phyloP scores from a whole-genome alignment of 2,797 vertebrate species.

The Pseudocheirus occidentalis region DNA sequence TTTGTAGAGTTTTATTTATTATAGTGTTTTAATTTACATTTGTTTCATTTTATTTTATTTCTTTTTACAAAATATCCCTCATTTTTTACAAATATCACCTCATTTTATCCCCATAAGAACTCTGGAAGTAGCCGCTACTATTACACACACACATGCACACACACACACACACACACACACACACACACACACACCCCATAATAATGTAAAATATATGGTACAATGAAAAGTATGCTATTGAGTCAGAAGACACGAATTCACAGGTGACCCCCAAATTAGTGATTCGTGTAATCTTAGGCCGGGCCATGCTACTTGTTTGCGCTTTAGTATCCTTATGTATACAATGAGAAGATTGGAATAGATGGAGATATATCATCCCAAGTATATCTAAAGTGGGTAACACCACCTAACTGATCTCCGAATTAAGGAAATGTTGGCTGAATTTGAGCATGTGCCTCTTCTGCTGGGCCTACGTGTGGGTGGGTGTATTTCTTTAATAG shows the following conservation, averaged over 20 bases:
- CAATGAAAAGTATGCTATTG: no score
- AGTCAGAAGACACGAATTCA: background rate
- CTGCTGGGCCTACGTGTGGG: background rate
- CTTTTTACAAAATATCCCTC: no score
- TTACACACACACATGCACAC: background rate
- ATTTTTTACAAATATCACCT: background rate
- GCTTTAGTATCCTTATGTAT: background rate
- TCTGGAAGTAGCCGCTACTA: background rate
- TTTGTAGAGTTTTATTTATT: background rate
- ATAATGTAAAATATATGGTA: no score
- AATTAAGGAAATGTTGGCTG: background rate
- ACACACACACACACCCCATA: no score
- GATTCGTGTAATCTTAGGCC: background rate
- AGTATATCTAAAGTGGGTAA: background rate
- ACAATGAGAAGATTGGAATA: background rate
- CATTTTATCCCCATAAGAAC: background rate
- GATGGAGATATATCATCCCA: background rate
- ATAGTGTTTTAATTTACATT: background rate
- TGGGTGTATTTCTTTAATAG: background rate
- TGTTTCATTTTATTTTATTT: no score
- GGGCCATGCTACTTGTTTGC: background rate
- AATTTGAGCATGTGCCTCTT: background rate
- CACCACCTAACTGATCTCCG: background rate
- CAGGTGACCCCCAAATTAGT: background rate
- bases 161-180: no score